Evolutionary conservation across 1,140 invertebrate species (phyloP).

Genomic region (Drosophila rufa): DNA sequence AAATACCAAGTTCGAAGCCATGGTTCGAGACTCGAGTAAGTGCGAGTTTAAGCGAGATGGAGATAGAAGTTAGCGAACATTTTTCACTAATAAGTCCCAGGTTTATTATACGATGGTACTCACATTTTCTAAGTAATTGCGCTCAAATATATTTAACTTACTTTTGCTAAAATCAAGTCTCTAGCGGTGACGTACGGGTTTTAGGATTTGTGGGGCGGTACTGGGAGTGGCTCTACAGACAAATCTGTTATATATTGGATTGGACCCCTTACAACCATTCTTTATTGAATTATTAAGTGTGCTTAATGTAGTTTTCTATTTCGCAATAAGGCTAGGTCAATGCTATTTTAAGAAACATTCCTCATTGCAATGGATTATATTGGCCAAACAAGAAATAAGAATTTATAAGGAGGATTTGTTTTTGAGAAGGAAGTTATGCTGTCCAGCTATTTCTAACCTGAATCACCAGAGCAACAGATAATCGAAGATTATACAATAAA

Average conservation of each 20-base stretch:
- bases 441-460: background rate
- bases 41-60: background rate
- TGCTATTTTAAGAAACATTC: background rate
- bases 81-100: background rate
- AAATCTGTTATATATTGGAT: too few species aligned
- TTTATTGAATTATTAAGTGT: too few species aligned
- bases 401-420: background rate
- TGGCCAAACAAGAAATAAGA: too few species aligned
- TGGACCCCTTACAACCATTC: too few species aligned
- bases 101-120: background rate
- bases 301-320: background rate
- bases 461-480: background rate
- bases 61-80: too few species aligned
- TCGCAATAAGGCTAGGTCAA: background rate
- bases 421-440: background rate
- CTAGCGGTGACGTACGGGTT: too few species aligned
- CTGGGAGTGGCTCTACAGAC: too few species aligned
- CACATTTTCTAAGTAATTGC: background rate
- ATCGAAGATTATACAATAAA: background rate
- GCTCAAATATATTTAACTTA: too few species aligned
- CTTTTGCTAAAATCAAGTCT: too few species aligned
- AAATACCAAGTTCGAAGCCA: too few species aligned
- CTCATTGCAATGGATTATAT: background rate
- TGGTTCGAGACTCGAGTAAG: background rate
- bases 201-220: too few species aligned